Evolutionary conservation across 2,888 invertebrate genomes (phyloP).

Genomic region (Perizoma affinitatum): DNA sequence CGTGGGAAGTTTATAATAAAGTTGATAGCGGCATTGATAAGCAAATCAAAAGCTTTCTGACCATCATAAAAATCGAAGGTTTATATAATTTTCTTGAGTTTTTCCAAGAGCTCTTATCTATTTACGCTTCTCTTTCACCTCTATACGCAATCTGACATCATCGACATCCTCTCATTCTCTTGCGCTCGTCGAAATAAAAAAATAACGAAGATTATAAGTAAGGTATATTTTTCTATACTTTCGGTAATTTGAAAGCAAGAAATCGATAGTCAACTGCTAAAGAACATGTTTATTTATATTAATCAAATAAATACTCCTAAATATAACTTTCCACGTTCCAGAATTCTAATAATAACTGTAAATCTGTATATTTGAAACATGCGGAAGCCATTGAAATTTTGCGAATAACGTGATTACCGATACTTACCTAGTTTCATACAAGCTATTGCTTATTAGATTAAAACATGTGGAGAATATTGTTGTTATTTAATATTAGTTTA

Average conservation of each 20-base stretch:
- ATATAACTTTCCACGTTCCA: constrained; percentile 37
- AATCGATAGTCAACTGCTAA: constrained; percentile 11
- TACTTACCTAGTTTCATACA: constrained; percentile 27
- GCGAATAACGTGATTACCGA: constrained; percentile 61
- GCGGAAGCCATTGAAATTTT: constrained; percentile 62
- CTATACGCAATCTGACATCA: constrained; percentile 25
- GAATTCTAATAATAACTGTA: constrained; percentile 44
- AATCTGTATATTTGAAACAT: constrained; percentile 47
- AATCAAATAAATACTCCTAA: constrained; percentile 40
- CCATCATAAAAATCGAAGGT: constrained; percentile 6
- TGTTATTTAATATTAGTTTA: constrained; percentile 14
- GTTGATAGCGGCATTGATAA: no score
- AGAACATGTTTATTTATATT: constrained; percentile 24
- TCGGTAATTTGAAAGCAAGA: constrained; percentile 29
- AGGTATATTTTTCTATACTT: no score
- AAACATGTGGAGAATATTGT: constrained; percentile 15
- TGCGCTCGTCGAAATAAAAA: constrained; percentile 13
- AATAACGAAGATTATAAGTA: constrained; percentile 12
- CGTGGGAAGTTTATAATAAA: background rate
- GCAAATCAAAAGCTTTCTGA: background rate
- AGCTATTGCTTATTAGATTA: constrained; percentile 59
- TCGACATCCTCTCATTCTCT: constrained; percentile 26
- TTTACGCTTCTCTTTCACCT: constrained; percentile 26
- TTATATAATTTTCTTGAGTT: constrained; percentile 23
- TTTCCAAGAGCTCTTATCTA: constrained; percentile 30